Base-by-base conservation (phyloP, 37 sponge, comb jelly and placozoan genomes). In the Cliona cf. orientalis region DNA sequence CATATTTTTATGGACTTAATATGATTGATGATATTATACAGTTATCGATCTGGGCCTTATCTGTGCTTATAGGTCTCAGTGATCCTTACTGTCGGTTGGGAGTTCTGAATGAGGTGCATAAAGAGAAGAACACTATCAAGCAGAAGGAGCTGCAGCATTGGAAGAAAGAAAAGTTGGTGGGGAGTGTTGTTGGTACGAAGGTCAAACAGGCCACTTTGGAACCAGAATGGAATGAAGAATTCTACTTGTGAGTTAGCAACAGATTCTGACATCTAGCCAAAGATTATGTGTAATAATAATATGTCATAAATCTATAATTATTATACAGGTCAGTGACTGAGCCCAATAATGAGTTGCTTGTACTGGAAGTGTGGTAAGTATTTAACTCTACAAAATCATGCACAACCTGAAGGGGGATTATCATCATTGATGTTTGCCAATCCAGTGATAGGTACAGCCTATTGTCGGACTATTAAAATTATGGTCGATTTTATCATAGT, bases 21-120 rank as follows among this genome's bases (percentile, higher is more conserved):
- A n/a, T n/a, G n/a, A n/a, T n/a, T n/a, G n/a, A n/a, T n/a, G n/a
- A n/a, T n/a, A n/a, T n/a, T n/a, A n/a, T n/a, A n/a, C n/a, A n/a
- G n/a, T n/a, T n/a, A n/a, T n/a, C n/a, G n/a, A n/a, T n/a, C n/a
- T n/a, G n/a, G n/a, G n/a, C n/a, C n/a, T n/a, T n/a, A n/a, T n/a
- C n/a, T n/a, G n/a, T n/a, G 12, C 35, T 1, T 69, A 29, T 69
- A 87, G 90, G 85, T 25, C 71, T 39, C 58, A 90, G 90, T 84
- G 90, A 90, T 57, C 90, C 90, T 12, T 90, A 79, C 59, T 84
- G 85, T 72, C 36, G 68, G 19, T 32, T 90, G 31, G 80, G 80
- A 12, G 69, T 90, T 25, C 32, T 90, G 31, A 14, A 32, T 65
- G 33, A 45, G 41, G 34, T 3, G 7, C 62, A 46, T 31, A 58